These are phyloP conservation scores for Pionites leucogaster DNA, from an alignment of 2,113 vertebrate species.

Conservation along the genomic window DNA sequence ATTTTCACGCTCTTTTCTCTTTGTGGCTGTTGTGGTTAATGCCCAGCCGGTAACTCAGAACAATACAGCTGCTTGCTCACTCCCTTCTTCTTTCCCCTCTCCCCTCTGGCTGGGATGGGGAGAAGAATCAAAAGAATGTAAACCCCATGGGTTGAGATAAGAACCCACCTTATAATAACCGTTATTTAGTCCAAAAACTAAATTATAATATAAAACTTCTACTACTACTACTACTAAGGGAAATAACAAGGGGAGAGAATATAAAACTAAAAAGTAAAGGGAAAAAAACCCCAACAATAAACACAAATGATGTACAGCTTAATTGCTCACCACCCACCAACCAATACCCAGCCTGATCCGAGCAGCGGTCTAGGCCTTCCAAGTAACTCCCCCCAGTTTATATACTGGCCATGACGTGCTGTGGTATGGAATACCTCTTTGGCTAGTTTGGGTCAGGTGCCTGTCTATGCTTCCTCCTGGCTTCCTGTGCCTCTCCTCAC, in stretches of 20 bases:
- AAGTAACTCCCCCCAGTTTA: not conserved
- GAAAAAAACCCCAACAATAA: not conserved
- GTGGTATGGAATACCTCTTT: not conserved
- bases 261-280: not conserved
- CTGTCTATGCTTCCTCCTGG: not conserved
- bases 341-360: not conserved
- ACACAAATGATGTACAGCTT: not conserved
- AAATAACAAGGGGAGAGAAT: not conserved
- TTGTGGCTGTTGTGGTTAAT: fast-evolving
- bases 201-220: not conserved
- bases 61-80: not conserved
- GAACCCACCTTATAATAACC: not conserved
- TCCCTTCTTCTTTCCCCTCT: not conserved
- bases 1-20: not conserved
- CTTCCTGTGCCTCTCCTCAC: not conserved
- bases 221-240: not conserved
- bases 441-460: not conserved
- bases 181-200: not conserved
- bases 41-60: not conserved
- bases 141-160: not conserved
- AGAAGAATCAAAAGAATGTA: not conserved
- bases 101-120: not conserved
- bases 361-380: not conserved
- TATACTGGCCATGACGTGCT: not conserved
- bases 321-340: not conserved